Percentiles rank a stretch among this genome's conserved stretches.
Conservation (phyloP, 2,888 invertebrate genomes). For the Argynnis bischoffii region DNA sequence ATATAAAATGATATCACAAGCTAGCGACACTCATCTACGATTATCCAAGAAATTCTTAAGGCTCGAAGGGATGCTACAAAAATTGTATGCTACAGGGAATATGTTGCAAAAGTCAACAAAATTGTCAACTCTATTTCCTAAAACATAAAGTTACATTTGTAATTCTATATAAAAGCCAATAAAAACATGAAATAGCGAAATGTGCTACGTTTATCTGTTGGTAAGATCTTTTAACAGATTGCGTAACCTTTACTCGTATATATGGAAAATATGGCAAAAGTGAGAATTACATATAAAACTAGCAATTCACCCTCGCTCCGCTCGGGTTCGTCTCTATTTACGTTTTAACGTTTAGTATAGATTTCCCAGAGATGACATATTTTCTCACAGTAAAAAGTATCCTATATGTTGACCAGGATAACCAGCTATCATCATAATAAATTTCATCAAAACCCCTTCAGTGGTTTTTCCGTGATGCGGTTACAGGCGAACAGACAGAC, state of each 20-base stretch:
- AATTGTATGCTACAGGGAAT: constrained; percentile 23
- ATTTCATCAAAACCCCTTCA: too few relatives aligned
- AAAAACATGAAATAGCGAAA: constrained; percentile 29
- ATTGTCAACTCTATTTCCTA: constrained; percentile 5
- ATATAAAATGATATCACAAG: constrained; percentile 21
- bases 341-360: too few relatives aligned
- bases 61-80: constrained; percentile 28
- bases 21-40: constrained; percentile 29
- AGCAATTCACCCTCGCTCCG: too few relatives aligned
- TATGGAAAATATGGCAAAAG: constrained; percentile 23
- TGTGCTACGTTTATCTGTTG: constrained; percentile 34
- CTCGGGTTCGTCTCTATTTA: too few relatives aligned
- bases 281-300: constrained; percentile 17
- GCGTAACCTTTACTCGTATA: constrained; percentile 23
- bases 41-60: constrained; percentile 30
- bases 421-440: too few relatives aligned
- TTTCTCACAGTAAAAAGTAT: too few relatives aligned
- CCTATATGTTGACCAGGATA: too few relatives aligned
- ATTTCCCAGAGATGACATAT: too few relatives aligned
- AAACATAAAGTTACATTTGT: constrained; percentile 4
- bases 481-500: too few relatives aligned
- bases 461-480: too few relatives aligned
- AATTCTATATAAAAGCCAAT: constrained; percentile 1
- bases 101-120: not conserved
- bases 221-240: constrained; percentile 36